A percentile compares a stretch with the other conserved stretches of the same genome.
These are phyloP conservation scores for Ophion obscuratus DNA, from an alignment of 2,888 invertebrate species.

Conservation along the genomic window DNA sequence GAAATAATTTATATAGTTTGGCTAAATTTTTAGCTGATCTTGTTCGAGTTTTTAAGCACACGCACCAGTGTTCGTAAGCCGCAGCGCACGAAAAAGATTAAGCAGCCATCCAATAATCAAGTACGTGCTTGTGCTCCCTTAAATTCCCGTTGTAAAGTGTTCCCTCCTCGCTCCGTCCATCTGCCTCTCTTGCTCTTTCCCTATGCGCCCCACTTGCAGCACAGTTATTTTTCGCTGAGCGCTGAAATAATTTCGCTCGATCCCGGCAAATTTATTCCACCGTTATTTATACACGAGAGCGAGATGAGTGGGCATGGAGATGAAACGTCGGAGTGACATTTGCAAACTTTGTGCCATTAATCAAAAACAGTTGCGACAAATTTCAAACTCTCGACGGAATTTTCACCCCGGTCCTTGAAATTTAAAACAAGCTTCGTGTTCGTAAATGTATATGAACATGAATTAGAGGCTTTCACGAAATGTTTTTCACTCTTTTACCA, in stretches of 20 bases:
- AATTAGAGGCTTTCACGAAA: too few species aligned
- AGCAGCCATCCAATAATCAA: too few species aligned
- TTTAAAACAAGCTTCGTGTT: not conserved
- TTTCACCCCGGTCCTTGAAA: slow-evolving; percentile 14
- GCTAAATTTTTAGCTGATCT: too few species aligned
- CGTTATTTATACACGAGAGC: slow-evolving; percentile 36
- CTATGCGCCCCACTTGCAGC: not conserved
- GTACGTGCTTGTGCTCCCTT: too few species aligned
- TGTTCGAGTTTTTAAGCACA: too few species aligned
- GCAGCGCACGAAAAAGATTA: too few species aligned
- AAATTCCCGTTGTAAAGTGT: not conserved
- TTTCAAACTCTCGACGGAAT: slow-evolving; percentile 49
- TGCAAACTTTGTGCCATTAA: slow-evolving; percentile 32
- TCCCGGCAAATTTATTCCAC: slow-evolving; percentile 36
- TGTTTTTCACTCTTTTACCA: too few species aligned
- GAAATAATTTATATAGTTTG: too few species aligned
- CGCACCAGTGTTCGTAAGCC: not conserved
- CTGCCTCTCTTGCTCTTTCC: not conserved
- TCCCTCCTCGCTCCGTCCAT: not conserved
- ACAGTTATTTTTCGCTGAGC: slow-evolving; percentile 28
- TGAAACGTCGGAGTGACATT: slow-evolving; percentile 18
- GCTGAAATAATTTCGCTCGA: slow-evolving; percentile 40
- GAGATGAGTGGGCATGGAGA: slow-evolving; percentile 5
- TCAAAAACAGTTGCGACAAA: slow-evolving; percentile 60
- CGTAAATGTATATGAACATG: not conserved